A percentile compares a stretch with the other conserved stretches of the same genome.
Conservation (phyloP, 2,113 vertebrate species). For the Hydrolagus affinis region DNA sequence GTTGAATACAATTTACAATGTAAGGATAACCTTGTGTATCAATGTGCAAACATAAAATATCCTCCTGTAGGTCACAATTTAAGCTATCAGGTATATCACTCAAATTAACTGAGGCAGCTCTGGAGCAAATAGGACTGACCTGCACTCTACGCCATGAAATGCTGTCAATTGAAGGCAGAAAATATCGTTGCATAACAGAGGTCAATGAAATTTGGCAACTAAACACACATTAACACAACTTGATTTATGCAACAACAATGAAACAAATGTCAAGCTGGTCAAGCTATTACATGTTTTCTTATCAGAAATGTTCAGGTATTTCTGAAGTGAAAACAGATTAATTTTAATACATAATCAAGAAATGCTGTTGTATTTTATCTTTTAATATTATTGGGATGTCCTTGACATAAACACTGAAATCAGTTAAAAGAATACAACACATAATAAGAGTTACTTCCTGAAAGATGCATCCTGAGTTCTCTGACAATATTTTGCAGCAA, state of each 20-base stretch:
- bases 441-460: neutral
- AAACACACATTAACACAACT: neutral
- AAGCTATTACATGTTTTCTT: neutral
- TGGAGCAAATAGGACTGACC: conserved; percentile 6
- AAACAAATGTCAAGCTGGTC: neutral
- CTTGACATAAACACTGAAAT: neutral
- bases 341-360: conserved; percentile 10
- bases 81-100: neutral
- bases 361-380: neutral
- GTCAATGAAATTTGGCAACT: neutral
- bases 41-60: conserved; percentile 15
- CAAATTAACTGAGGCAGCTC: conserved; percentile 14
- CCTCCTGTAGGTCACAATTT: neutral
- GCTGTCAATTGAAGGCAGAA: conserved; percentile 14
- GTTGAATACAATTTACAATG: neutral
- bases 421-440: neutral
- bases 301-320: no score
- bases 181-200: neutral
- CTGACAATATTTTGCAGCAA: no score
- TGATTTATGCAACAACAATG: neutral
- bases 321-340: neutral
- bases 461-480: neutral
- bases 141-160: conserved; percentile 1
- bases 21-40: neutral
- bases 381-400: neutral